Evolutionary conservation across 2,888 invertebrate species (phyloP), one percentile per base, ranked within the genome.

Genomic region (Cephus pygmeus): DNA sequence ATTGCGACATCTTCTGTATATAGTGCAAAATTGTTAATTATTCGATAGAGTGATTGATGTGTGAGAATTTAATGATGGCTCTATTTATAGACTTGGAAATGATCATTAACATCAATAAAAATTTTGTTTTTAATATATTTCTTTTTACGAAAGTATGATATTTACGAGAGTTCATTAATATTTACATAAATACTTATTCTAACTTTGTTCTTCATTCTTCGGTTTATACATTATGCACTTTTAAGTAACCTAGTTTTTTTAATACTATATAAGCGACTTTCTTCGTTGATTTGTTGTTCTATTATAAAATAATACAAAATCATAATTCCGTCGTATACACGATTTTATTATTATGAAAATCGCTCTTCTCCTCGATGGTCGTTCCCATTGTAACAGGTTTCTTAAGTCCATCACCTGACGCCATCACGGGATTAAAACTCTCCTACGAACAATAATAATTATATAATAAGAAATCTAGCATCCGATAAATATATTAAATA

Each of bases 371-470:
- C 40, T 56, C 56, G 56, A 23, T 9, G 56, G 56, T 9, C 23
- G 23, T 56, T 56, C 23, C 56, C 0, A 9, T 23, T 56, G 23
- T 23, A 56, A 56, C 56, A 23, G 23, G 56, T 23, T 56, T 23
- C 23, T 56, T 2, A 56, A 9, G 56, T 23, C 56, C 56, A 9
- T 56, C 23, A 23, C 1, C 23, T 6, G 56, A 56, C n/a, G 77
- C 30, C 15, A 77, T 77, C 40, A 75, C 77, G 12, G 77, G 75
- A 71, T 77, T 77, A 3, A 71, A 12, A n/a, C 77, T 77, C 23
- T 40, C 77, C 77, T 77, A 73, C 1, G 30, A 34, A 30, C 4
- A 4, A 12, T 4, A 35, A 71, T 15, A 40, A 40, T 71, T 31
- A 30, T 34, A 30, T 34, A 73, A 76, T 69, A 71, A 30, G 23